phyloP scores from a whole-genome alignment of 2,113 vertebrate genomes.

The Formicarius rufipectus region DNA sequence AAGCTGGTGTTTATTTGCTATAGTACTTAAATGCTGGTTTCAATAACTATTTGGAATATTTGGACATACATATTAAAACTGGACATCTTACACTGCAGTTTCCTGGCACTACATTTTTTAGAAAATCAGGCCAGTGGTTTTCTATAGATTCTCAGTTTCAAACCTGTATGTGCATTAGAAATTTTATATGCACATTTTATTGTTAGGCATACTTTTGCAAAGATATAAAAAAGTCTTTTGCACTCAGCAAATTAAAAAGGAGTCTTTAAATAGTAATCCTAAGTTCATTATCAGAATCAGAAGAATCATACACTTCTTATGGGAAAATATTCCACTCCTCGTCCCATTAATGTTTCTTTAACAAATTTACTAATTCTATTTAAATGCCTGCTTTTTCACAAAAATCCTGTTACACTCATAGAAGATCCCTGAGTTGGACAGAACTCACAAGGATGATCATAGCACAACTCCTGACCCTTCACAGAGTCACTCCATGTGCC shows the following conservation, averaged over 20 bases:
- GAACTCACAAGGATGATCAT: background rate
- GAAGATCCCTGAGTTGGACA: background rate
- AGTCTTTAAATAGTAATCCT: background rate
- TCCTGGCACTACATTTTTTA: background rate
- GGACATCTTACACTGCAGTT: background rate
- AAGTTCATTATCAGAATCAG: background rate
- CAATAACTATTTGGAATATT: background rate
- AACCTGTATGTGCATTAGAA: background rate
- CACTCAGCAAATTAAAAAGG: background rate
- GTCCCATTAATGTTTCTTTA: background rate
- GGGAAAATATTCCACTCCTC: background rate
- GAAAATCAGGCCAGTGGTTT: background rate
- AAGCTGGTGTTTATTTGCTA: background rate
- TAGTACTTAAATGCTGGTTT: background rate
- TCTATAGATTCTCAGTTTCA: background rate
- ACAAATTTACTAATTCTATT: background rate
- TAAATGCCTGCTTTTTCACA: background rate
- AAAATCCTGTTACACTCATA: background rate
- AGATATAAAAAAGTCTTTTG: background rate
- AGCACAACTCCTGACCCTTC: background rate
- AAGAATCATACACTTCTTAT: background rate
- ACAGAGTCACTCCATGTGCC: background rate
- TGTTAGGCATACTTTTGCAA: background rate
- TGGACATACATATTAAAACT: background rate
- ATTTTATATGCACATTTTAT: background rate